These are phyloP conservation scores for Neoaliturus tenellus DNA, from an alignment of 2,888 invertebrate species.

Conservation along the genomic window DNA sequence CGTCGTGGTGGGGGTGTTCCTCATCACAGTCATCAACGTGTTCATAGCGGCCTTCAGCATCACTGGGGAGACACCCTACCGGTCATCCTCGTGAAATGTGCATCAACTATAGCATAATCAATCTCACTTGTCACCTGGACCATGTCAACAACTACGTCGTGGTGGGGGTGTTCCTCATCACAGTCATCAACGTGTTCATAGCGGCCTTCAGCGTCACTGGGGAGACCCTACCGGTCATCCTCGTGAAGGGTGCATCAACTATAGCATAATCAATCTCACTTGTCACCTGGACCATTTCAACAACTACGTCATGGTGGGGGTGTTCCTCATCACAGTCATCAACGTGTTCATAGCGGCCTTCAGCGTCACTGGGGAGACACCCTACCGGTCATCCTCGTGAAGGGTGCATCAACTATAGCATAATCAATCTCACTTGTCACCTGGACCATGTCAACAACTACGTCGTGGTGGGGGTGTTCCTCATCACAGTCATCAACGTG, in stretches of 20 bases:
- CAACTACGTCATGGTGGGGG: conserved; percentile 88
- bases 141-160: conserved; percentile 75
- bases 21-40: conserved; percentile 91
- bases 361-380: conserved; percentile 72
- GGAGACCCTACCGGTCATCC: too few species aligned
- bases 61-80: background rate
- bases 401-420: too few species aligned
- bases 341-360: conserved; percentile 95
- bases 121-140: conserved; percentile 76
- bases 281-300: conserved; percentile 89
- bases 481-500: conserved; percentile 91
- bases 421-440: too few species aligned
- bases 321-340: conserved; percentile 90
- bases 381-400: background rate
- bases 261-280: too few species aligned
- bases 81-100: background rate
- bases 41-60: conserved; percentile 91
- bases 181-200: conserved; percentile 92
- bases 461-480: conserved; percentile 89
- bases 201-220: conserved; percentile 82
- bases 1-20: conserved; percentile 89
- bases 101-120: conserved; percentile 73
- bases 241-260: too few species aligned
- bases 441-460: conserved; percentile 90
- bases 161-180: conserved; percentile 89